These are phyloP conservation scores for Trichogramma evanescens DNA, from an alignment of 2,888 invertebrate genomes.

Conservation along the genomic window DNA sequence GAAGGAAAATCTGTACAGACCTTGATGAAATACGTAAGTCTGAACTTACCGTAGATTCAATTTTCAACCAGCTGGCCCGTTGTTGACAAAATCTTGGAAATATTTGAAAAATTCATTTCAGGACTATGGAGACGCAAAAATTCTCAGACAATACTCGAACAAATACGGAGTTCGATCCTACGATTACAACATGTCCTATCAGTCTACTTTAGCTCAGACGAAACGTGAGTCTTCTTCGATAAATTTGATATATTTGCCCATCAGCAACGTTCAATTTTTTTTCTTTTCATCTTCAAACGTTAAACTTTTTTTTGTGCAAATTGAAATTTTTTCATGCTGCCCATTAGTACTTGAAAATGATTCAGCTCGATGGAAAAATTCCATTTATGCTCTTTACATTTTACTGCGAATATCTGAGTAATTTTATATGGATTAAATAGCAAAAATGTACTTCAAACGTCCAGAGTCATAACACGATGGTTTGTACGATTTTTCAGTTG, in stretches of 20 bases:
- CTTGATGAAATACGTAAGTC: slow-evolving; percentile 54
- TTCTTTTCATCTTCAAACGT: too few relatives aligned
- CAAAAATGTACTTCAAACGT: too few relatives aligned
- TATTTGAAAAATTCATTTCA: neutral
- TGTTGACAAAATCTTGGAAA: neutral
- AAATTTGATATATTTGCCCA: too few relatives aligned
- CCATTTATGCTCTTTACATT: too few relatives aligned
- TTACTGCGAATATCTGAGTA: too few relatives aligned
- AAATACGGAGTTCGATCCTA: neutral
- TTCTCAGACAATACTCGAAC: neutral
- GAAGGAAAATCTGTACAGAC: slow-evolving; percentile 66
- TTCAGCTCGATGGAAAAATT: too few relatives aligned
- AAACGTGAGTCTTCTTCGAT: neutral
- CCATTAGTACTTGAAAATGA: too few relatives aligned
- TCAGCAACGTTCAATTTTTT: too few relatives aligned
- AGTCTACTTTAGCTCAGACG: neutral
- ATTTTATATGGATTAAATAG: too few relatives aligned
- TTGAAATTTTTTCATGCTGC: too few relatives aligned
- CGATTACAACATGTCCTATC: slow-evolving; percentile 11
- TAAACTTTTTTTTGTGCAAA: too few relatives aligned
- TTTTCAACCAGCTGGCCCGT: neutral
- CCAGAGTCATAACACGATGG: too few relatives aligned
- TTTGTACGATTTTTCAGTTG: slow-evolving; percentile 10
- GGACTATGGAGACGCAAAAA: slow-evolving; percentile 3
- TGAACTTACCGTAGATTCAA: neutral